phyloP scores from a whole-genome alignment of 2,113 vertebrate genomes.

The Xyrauchen texanus region DNA sequence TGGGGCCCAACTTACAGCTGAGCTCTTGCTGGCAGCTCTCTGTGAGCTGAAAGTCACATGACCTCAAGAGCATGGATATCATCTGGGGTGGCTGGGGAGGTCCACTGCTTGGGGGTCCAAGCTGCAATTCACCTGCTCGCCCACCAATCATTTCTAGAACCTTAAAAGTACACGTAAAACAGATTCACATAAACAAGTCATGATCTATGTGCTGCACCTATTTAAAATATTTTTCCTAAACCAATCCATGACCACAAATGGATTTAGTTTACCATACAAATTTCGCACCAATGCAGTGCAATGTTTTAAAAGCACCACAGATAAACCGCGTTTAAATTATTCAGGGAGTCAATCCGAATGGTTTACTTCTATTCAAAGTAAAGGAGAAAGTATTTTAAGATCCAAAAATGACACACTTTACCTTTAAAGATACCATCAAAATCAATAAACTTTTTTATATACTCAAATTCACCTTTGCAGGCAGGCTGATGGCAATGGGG shows the following conservation, averaged over 20 bases:
- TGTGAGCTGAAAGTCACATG: slow-evolving; percentile 72
- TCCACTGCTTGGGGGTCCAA: slow-evolving; percentile 48
- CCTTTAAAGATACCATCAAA: not conserved
- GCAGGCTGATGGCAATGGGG: slow-evolving; percentile 75
- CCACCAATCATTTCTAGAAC: slow-evolving; percentile 77
- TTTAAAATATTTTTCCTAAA: no score
- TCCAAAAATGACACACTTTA: no score
- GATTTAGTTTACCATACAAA: no score
- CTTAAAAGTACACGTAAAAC: slow-evolving; percentile 30
- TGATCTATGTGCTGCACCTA: no score
- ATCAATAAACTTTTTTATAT: not conserved
- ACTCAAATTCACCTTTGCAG: slow-evolving; percentile 64
- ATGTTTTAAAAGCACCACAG: no score
- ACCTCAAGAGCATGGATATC: slow-evolving; percentile 77
- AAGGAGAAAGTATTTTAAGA: no score
- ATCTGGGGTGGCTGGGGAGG: slow-evolving; percentile 70
- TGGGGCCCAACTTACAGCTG: slow-evolving; percentile 66
- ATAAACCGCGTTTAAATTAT: no score
- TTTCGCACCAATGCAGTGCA: no score
- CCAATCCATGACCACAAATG: no score
- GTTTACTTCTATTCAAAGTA: no score
- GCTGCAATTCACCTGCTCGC: slow-evolving; percentile 62
- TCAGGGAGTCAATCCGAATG: no score
- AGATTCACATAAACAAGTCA: not conserved
- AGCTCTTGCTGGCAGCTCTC: slow-evolving; percentile 73